Percentiles rank a stretch among this genome's conserved stretches.
Conservation (phyloP, 2,797 vertebrate genomes). For the Tokudaia muenninki region DNA sequence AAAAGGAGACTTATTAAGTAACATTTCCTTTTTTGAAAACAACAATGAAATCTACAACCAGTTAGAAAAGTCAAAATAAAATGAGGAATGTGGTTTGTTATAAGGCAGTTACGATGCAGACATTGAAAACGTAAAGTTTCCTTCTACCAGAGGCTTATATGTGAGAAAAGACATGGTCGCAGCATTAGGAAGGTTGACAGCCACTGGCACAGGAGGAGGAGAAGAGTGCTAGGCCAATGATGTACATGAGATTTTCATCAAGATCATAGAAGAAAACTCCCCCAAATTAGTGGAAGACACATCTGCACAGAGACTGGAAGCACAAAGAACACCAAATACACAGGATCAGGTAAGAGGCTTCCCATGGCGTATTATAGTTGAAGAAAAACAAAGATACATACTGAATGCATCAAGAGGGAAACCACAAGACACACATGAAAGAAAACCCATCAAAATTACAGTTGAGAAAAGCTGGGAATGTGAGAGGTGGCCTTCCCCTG, state of each 20-base stretch:
- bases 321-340: background rate
- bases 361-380: background rate
- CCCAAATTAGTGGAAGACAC: background rate
- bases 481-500: no score
- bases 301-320: background rate
- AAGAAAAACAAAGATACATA: background rate
- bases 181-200: background rate
- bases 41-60: background rate
- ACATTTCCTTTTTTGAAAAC: conserved; percentile 17
- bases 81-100: background rate
- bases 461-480: background rate
- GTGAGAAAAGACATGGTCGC: background rate
- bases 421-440: background rate
- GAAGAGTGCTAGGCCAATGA: background rate
- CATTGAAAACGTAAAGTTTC: background rate
- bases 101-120: background rate
- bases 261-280: background rate
- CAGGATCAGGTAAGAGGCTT: background rate
- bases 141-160: background rate
- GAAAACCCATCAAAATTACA: background rate
- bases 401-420: background rate
- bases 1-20: conserved; percentile 40
- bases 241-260: background rate
- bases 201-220: background rate
- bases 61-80: conserved; percentile 35